These are phyloP conservation scores for Acanthopagrus latus DNA, from an alignment of 2,797 vertebrate species.

Conservation along the genomic window DNA sequence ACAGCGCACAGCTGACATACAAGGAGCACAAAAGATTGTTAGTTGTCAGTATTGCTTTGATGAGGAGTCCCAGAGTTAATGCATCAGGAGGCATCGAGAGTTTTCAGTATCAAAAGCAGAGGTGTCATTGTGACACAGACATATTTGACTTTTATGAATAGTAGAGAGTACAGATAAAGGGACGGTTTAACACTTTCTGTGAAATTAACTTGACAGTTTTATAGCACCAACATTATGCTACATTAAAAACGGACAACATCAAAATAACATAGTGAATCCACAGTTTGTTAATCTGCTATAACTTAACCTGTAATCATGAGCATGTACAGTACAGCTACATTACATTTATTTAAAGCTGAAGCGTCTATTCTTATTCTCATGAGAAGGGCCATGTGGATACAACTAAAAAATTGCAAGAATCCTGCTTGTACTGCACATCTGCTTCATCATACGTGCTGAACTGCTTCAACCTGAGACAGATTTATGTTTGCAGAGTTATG, in stretches of 20 bases:
- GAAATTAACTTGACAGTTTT: not conserved
- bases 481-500: too few species aligned
- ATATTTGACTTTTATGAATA: slow-evolving; percentile 15
- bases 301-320: not conserved
- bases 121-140: not conserved
- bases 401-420: too few species aligned
- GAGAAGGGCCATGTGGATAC: too few species aligned
- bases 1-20: slow-evolving; percentile 50
- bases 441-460: too few species aligned
- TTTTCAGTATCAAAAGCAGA: slow-evolving; percentile 20
- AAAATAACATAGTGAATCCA: not conserved
- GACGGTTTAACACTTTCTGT: slow-evolving; percentile 6
- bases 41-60: slow-evolving; percentile 67
- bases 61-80: slow-evolving; percentile 47
- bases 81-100: slow-evolving; percentile 26
- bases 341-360: not conserved
- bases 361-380: too few species aligned
- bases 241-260: not conserved
- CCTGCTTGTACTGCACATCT: too few species aligned
- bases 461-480: too few species aligned
- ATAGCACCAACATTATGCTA: not conserved
- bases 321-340: not conserved
- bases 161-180: not conserved
- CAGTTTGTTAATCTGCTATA: not conserved
- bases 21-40: slow-evolving; percentile 55